These are phyloP conservation scores for Episyrphus balteatus DNA, from an alignment of 1,140 invertebrate genomes.

Conservation along the genomic window DNA sequence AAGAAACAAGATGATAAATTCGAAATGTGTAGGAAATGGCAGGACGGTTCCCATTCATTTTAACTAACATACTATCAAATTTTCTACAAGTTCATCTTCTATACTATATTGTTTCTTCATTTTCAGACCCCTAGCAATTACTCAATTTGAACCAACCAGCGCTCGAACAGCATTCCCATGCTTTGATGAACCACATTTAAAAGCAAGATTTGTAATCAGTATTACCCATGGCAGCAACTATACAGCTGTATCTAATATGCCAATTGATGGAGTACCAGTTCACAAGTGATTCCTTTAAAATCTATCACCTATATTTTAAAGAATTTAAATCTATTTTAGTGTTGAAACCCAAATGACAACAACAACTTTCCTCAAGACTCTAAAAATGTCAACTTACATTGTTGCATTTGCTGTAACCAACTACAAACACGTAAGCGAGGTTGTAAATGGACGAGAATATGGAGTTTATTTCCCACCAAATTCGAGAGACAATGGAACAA, in stretches of 20 bases:
- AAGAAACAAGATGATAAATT: no score
- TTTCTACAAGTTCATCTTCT: no score
- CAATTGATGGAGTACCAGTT: conserved; percentile 12
- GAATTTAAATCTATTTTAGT: no score
- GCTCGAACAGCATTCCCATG: conserved; percentile 77
- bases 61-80: no score
- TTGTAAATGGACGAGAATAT: conserved; percentile 45
- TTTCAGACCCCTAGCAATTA: conserved; percentile 56
- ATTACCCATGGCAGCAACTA: conserved; percentile 44
- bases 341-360: conserved; percentile 12
- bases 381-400: conserved; percentile 64
- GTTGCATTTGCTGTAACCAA: conserved; percentile 64
- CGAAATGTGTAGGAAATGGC: no score
- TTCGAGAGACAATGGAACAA: conserved; percentile 40
- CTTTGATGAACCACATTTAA: conserved; percentile 78
- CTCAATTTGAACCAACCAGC: conserved; percentile 70
- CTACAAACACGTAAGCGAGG: conserved; percentile 31
- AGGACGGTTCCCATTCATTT: no score
- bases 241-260: conserved; percentile 48
- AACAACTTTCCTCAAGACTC: conserved; percentile 41
- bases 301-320: no score
- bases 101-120: background rate
- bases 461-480: conserved; percentile 45
- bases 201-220: conserved; percentile 54
- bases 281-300: no score